Evolutionary conservation across 2,888 invertebrate species (phyloP).

Genomic region (Pheosia gnoma): DNA sequence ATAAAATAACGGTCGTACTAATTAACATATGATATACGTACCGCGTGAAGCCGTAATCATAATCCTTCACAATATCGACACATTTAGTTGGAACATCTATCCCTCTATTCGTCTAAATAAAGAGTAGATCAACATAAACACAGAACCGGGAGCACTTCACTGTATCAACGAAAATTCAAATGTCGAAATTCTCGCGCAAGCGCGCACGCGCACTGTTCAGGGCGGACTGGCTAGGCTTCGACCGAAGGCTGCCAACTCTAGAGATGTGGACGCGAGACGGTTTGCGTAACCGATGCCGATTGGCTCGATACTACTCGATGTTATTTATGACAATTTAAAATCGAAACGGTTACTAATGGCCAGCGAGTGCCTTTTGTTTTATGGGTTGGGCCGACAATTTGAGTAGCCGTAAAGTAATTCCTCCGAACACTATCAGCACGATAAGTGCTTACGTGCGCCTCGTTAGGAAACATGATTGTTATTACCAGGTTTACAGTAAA

Average conservation of each 20-base stretch:
- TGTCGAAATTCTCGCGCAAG: conserved; percentile 53
- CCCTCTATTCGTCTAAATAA: conserved; percentile 73
- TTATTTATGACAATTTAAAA: conserved; percentile 35
- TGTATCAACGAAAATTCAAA: conserved; percentile 32
- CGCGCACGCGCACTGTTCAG: conserved; percentile 68
- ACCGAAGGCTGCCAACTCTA: conserved; percentile 57
- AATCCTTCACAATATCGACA: conserved; percentile 52
- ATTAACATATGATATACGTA: conserved; percentile 40
- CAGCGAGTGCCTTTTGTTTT: conserved; percentile 20
- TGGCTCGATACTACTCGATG: conserved; percentile 32
- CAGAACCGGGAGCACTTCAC: conserved; percentile 55
- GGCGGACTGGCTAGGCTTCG: conserved; percentile 64
- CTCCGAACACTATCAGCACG: background rate
- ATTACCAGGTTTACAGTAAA: conserved; percentile 1
- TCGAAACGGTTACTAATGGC: conserved; percentile 20
- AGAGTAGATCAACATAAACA: conserved; percentile 65
- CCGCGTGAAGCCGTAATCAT: conserved; percentile 45
- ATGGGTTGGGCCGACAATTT: conserved; percentile 1
- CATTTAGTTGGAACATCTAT: conserved; percentile 61
- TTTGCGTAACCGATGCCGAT: conserved; percentile 54
- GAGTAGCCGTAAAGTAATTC: background rate
- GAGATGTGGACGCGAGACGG: conserved; percentile 48
- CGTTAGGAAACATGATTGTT: background rate
- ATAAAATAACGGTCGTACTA: conserved; percentile 31
- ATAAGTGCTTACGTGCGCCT: background rate